Evolutionary conservation across 2,113 vertebrate species (phyloP).

Genomic region (Pungitius pungitius): DNA sequence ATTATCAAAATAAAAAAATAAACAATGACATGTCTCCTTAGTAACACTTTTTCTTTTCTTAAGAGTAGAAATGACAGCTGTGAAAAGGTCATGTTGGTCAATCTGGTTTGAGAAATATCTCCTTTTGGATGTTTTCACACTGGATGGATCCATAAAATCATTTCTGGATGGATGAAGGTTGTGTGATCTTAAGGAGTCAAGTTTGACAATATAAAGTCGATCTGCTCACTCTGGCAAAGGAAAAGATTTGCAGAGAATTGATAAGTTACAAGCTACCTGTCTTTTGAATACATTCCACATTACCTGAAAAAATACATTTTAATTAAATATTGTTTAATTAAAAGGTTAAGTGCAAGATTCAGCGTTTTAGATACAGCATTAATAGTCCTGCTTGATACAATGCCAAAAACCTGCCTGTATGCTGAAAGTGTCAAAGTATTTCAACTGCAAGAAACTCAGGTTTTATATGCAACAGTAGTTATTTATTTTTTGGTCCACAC

Average conservation of each 20-base stretch:
- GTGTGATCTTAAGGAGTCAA: neutral
- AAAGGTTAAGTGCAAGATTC: neutral
- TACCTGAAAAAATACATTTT: slow-evolving; percentile 30
- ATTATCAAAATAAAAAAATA: neutral
- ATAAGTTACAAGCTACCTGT: neutral
- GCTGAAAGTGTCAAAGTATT: neutral
- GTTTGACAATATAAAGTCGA: neutral
- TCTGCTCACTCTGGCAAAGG: slow-evolving; percentile 49
- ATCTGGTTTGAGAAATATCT: neutral
- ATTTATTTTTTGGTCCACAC: slow-evolving; percentile 28
- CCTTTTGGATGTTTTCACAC: neutral
- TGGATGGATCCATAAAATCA: neutral
- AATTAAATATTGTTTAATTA: slow-evolving; percentile 17
- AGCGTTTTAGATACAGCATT: neutral
- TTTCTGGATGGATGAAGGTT: neutral
- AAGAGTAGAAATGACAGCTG: neutral
- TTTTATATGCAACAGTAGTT: neutral
- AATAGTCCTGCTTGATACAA: neutral
- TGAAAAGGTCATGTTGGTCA: neutral
- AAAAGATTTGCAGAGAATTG: slow-evolving; percentile 71
- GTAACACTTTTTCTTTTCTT: neutral
- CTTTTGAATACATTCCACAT: neutral
- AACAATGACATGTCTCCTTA: neutral
- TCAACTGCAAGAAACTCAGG: neutral
- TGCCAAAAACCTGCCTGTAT: neutral